phyloP scores from a whole-genome alignment of 2,888 invertebrate species.

The Meteorus cinctellus region DNA sequence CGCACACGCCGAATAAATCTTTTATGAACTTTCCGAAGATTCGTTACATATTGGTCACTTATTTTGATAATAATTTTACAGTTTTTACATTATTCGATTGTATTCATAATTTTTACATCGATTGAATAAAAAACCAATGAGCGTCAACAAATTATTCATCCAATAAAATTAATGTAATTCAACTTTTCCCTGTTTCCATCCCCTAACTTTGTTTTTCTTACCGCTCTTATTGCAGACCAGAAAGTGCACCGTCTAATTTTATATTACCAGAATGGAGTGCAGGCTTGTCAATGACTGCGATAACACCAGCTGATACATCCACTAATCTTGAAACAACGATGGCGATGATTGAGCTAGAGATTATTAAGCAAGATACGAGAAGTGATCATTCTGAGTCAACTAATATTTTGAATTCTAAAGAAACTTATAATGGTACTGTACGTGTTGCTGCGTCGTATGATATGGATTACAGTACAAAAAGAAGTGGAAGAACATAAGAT shows the following conservation, averaged over 20 bases:
- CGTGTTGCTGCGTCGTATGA: conserved; percentile 12
- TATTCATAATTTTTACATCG: conserved; percentile 16
- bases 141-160: background rate
- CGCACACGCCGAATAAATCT: no score
- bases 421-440: conserved; percentile 10
- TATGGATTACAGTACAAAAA: background rate
- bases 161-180: conserved; percentile 16
- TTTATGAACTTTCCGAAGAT: no score
- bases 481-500: no score
- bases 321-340: conserved; percentile 21
- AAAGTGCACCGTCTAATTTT: conserved; percentile 21
- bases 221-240: conserved; percentile 15
- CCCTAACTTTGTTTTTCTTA: conserved; percentile 18
- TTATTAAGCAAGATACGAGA: background rate
- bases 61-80: conserved; percentile 15
- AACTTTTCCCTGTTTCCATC: conserved; percentile 16
- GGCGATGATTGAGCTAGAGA: conserved; percentile 13
- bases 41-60: background rate
- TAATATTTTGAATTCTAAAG: background rate
- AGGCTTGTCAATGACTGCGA: conserved; percentile 5
- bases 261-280: conserved; percentile 14
- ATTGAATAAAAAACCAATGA: conserved; percentile 9
- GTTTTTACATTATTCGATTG: conserved; percentile 4
- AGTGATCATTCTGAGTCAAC: conserved; percentile 15
- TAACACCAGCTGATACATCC: conserved; percentile 14